Base-by-base conservation (phyloP, 1,140 invertebrate species). In the Drosophila rufa region DNA sequence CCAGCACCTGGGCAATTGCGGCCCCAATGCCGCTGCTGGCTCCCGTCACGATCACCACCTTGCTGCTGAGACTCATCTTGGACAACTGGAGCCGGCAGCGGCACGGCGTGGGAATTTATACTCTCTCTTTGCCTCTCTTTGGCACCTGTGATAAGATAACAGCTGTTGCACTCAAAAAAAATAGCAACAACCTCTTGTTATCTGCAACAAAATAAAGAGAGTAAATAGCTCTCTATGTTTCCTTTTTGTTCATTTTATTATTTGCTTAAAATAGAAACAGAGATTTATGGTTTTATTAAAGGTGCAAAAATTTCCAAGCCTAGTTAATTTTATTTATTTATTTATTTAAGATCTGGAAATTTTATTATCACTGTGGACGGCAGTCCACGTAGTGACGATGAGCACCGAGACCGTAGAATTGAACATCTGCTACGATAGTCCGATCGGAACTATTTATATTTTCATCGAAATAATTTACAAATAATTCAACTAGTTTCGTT, bases 21-120 rank as follows among this genome's bases (percentile, higher is more conserved):
- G 95, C 95, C 19, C 97, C 97, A 68, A 98, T 98, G 4, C 98
- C 98, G 22, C 97, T 97, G 93, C 97, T 97, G 0, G 97, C 97
- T 60, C 97, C 97, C 6, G 96, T 96, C 79, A 96, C 95, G 55
- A 96, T 85, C 5, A 96, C 94, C 48, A 96, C 95, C 94, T 96
- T 96, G 30, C 95, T 95, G 38, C 47, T 80, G 58, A 92, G 82
- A 77, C 75, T 78, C 91, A 92, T 92, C 66, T 66, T 81, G 66
- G 38, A 59, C 45, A 47, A 89, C 84, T 89, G 78, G 27, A 30
- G 51, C 9, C 17, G 51, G 30, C 17, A 9, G 11, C 1, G n/a
- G 36, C 22, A 6, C 0, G 25, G 9, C 12, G 2, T 8, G 25
- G 46, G 25, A 14, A 77, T 87, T 86, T 87, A 82, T 86, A 30